Base-by-base conservation (phyloP, 1,140 invertebrate genomes). In the Proales similis region DNA sequence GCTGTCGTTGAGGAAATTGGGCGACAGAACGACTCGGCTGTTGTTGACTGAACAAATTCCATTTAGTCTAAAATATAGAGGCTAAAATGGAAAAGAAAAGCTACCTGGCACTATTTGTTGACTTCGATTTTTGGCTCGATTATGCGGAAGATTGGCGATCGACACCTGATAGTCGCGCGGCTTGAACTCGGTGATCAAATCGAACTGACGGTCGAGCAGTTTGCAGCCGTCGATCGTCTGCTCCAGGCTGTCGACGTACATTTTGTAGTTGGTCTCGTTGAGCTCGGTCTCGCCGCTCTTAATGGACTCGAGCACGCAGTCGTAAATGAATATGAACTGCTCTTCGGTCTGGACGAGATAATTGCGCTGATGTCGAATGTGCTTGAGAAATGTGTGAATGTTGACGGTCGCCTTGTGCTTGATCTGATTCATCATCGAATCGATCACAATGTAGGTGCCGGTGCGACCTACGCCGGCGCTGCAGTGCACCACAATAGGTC, bases 301-400 rank as follows among this genome's bases (percentile, higher is more conserved):
- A 39, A 42, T 7, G 3, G 51, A 20, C 27, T 61, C 53, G 2
- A 61, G 17, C 38, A 63, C 24, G 3, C 47, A 45, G 39, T 99
- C 94, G 73, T 99, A 91, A 66, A 98, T 97, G 77, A 99, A 99
- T 62, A 98, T 92, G 74, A 99, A 99, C 74, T 99, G 95, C 74
- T 98, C 94, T 75, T 98, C 94, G 0, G 94, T 98, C 78, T 98
- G 89, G 22, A 77, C 77, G 70, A 77, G 73, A 67, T 75, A 76
- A 68, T 76, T 77, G 26, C 95, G 82, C 74, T 99, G 95, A 12
- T 92, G 88, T 63, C 95, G 81, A 19, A 99, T 79, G 70, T 90
- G 93, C 2, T 91, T 98, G 4, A 98, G 92, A 78, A 96, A 93
- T 3, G 92, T 93, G 71, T 96, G 98, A 63, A 99, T 95, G 72